These are phyloP conservation scores for Exaiptasia diaphana DNA, from an alignment of 64 coral and sea anemone species.

Conservation along the genomic window DNA sequence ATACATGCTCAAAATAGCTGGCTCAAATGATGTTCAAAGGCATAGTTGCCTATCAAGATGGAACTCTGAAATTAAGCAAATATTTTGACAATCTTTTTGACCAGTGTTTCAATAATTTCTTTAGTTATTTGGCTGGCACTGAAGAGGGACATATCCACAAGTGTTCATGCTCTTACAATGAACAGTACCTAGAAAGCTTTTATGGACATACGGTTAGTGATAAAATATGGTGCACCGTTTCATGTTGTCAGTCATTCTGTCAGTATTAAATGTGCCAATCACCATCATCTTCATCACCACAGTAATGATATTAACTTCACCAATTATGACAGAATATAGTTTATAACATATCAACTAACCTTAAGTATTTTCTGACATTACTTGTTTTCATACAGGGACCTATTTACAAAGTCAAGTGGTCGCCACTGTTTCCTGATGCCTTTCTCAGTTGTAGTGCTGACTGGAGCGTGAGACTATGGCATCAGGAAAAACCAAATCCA, in stretches of 20 bases:
- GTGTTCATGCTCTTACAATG: slow-evolving; percentile 98
- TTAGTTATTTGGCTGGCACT: slow-evolving; percentile 91
- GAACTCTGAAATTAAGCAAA: not conserved
- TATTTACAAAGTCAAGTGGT: slow-evolving; percentile 78
- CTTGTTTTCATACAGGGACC: slow-evolving; percentile 58
- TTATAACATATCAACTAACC: not conserved
- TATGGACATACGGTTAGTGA: slow-evolving; percentile 87
- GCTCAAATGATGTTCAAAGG: not conserved
- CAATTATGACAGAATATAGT: too few species aligned
- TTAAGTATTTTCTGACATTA: not conserved
- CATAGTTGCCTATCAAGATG: not conserved
- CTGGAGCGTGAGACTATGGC: slow-evolving; percentile 83
- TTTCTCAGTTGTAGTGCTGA: slow-evolving; percentile 95
- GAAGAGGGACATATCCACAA: slow-evolving; percentile 98
- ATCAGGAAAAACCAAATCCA: slow-evolving; percentile 62
- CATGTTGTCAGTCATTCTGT: too few species aligned
- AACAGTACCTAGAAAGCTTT: slow-evolving; percentile 93
- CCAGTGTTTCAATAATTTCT: not conserved
- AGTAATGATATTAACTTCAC: too few species aligned
- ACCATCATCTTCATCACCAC: too few species aligned
- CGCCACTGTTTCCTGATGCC: slow-evolving; percentile 71
- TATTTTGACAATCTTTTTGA: not conserved
- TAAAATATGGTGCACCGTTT: too few species aligned
- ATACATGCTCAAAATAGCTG: not conserved
- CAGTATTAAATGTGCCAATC: too few species aligned